Evolutionary conservation across 2,888 invertebrate genomes (phyloP).

Genomic region (Amblyjoppa proteus): DNA sequence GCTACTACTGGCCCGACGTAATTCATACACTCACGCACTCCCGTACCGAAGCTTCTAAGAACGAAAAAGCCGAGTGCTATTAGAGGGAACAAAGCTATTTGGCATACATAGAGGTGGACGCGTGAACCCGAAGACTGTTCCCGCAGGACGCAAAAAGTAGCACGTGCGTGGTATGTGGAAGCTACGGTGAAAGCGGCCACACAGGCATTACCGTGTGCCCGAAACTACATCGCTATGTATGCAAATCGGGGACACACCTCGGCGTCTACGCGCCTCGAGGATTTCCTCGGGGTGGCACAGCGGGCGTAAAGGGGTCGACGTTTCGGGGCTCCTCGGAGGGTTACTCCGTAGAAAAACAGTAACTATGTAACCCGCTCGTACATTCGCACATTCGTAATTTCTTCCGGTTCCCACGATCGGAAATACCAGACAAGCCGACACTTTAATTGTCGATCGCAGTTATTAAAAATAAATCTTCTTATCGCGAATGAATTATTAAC

Average conservation of each 20-base stretch:
- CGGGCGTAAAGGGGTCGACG: conserved; percentile 61
- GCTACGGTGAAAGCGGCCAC: conserved; percentile 40
- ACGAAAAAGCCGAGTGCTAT: conserved; percentile 41
- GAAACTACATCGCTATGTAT: conserved; percentile 59
- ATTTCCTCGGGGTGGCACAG: conserved; percentile 63
- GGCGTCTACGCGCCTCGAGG: conserved; percentile 52
- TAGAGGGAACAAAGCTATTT: conserved; percentile 50
- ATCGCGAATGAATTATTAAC: neutral
- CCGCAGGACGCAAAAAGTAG: conserved; percentile 52
- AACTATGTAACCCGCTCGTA: conserved; percentile 48
- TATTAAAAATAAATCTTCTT: neutral
- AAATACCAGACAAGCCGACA: conserved; percentile 13
- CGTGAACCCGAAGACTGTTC: conserved; percentile 47
- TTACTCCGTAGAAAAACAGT: conserved; percentile 43
- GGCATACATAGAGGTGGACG: conserved; percentile 15
- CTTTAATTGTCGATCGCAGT: conserved; percentile 8
- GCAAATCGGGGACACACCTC: conserved; percentile 69
- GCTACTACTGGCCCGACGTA: conserved; percentile 65
- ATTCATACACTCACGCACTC: conserved; percentile 69
- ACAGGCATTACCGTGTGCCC: conserved; percentile 44
- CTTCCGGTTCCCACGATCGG: conserved; percentile 66
- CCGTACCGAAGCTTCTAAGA: conserved; percentile 47
- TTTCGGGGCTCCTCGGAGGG: conserved; percentile 38
- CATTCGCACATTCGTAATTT: conserved; percentile 28
- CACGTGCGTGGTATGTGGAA: conserved; percentile 49